Percentiles rank a stretch among this genome's conserved stretches.
These are phyloP conservation scores for Hipparchia sbordonii DNA, from an alignment of 2,888 invertebrate genomes.

Conservation along the genomic window DNA sequence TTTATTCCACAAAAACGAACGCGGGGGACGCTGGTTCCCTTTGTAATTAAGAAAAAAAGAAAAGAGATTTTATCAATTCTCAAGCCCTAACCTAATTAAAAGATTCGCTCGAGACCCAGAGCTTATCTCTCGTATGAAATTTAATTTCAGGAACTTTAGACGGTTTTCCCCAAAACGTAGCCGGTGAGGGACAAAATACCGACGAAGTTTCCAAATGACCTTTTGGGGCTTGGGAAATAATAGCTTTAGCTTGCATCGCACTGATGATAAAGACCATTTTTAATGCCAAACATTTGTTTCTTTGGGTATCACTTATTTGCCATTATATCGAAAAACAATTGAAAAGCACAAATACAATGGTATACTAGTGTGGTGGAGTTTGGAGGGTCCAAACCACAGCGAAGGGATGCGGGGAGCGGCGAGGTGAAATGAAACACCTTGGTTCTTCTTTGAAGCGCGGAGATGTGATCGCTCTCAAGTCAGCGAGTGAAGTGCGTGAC, in stretches of 20 bases:
- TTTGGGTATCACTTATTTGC: no score
- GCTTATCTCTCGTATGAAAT: slow-evolving; percentile 12
- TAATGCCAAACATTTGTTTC: no score
- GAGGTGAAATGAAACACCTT: no score
- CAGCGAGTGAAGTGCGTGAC: no score
- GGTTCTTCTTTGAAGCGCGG: no score
- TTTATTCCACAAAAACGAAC: no score
- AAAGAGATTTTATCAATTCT: background rate
- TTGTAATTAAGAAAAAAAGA: background rate
- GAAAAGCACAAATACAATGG: no score
- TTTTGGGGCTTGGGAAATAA: background rate
- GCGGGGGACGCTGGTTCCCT: background rate
- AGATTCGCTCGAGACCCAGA: background rate
- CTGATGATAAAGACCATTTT: background rate
- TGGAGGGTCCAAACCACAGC: no score
- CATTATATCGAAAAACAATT: no score
- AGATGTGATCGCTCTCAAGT: no score
- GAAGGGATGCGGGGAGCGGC: no score
- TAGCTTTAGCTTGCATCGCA: background rate
- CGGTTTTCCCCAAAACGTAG: background rate
- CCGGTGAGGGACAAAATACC: background rate
- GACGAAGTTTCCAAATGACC: background rate
- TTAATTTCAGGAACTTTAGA: slow-evolving; percentile 5
- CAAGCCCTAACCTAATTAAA: slow-evolving; percentile 10
- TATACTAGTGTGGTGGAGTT: no score